Conservation (phyloP, 2,113 vertebrate genomes). For the Vidua macroura region DNA sequence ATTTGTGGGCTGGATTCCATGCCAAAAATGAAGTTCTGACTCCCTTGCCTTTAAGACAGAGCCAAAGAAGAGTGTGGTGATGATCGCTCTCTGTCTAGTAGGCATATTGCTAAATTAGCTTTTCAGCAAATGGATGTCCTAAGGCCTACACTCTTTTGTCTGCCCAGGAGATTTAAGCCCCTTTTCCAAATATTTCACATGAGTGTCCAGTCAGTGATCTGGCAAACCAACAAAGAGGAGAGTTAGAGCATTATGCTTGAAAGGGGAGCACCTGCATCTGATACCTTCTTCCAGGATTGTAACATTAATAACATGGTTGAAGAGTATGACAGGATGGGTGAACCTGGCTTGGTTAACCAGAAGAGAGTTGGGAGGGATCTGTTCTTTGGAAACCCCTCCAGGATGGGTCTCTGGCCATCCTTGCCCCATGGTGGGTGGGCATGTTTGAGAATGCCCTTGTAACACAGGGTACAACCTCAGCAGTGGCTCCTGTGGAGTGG, state of each 20-base stretch:
- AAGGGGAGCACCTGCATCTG: not conserved
- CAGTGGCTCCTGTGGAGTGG: not conserved
- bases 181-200: not conserved
- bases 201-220: not conserved
- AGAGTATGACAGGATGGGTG: not conserved
- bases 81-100: not conserved
- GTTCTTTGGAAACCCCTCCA: not conserved
- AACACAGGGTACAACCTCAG: not conserved
- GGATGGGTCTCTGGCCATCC: not conserved
- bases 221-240: not conserved
- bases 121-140: not conserved
- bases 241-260: not conserved
- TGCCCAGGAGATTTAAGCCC: not conserved
- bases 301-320: not conserved
- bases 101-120: not conserved
- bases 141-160: not conserved
- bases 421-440: fast-evolving
- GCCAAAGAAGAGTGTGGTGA: not conserved
- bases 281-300: not conserved
- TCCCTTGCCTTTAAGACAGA: not conserved
- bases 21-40: not conserved
- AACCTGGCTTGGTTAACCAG: not conserved
- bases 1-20: not conserved
- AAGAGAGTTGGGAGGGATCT: not conserved
- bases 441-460: not conserved